A percentile compares a stretch with the other conserved stretches of the same genome.
phyloP scores from a whole-genome alignment of 2,888 invertebrate genomes.

The Leptopilina myrica region DNA sequence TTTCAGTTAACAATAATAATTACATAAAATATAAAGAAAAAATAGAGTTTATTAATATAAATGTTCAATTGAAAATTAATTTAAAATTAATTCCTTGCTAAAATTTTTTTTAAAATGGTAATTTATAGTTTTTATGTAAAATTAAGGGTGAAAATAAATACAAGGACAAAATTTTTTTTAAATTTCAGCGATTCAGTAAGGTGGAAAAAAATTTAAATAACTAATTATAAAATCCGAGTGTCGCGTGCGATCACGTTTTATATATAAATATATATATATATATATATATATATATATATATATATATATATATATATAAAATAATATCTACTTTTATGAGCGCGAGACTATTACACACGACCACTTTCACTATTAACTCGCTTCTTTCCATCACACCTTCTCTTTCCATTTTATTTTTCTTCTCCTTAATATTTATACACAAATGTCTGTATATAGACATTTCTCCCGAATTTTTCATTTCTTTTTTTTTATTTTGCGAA shows the following conservation, averaged over 20 bases:
- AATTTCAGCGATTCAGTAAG: neutral
- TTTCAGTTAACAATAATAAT: too few species aligned
- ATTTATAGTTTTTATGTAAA: too few species aligned
- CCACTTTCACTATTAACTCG: conserved; percentile 72
- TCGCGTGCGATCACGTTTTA: conserved; percentile 46
- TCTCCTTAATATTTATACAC: conserved; percentile 29
- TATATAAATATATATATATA: conserved; percentile 14
- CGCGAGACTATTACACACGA: conserved; percentile 59
- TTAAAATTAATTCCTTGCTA: too few species aligned
- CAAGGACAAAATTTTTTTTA: too few species aligned
- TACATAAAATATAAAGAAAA: too few species aligned
- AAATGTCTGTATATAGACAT: neutral
- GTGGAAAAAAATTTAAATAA: conserved; percentile 53
- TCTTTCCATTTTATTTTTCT: conserved; percentile 58
- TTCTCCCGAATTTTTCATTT: conserved; percentile 33
- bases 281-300: conserved; percentile 40
- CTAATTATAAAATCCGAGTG: conserved; percentile 50
- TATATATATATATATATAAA: conserved; percentile 55
- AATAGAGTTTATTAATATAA: too few species aligned
- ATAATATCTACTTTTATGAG: conserved; percentile 52
- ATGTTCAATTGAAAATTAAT: too few species aligned
- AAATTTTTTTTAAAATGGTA: too few species aligned
- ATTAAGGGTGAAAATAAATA: too few species aligned
- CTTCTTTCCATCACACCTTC: conserved; percentile 55
- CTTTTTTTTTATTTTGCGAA: neutral